Evolutionary conservation across 2,797 vertebrate species (phyloP).

Genomic region (Notolepis coatsorum): DNA sequence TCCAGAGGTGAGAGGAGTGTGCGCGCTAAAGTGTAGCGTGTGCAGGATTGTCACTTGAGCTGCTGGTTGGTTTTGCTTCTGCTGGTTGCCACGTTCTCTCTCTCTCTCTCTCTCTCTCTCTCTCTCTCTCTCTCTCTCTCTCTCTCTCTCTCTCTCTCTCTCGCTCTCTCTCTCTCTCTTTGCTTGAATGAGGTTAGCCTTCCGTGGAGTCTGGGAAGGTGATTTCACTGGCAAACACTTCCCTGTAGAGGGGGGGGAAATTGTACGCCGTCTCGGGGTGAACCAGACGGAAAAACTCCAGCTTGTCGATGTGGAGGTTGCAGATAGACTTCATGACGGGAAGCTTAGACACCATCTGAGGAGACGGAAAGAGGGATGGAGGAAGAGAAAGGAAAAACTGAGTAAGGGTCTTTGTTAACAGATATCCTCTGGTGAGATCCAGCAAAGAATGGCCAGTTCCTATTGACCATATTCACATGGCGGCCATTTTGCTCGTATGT

Average conservation of each 20-base stretch:
- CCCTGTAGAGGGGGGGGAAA: constrained; percentile 91
- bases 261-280: constrained; percentile 89
- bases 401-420: not conserved
- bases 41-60: constrained; percentile 83
- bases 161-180: constrained; percentile 19
- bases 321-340: constrained; percentile 92
- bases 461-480: not conserved
- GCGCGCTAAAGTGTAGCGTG: constrained; percentile 80
- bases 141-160: constrained; percentile 56
- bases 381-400: not conserved
- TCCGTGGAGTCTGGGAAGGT: constrained; percentile 88
- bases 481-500: not conserved
- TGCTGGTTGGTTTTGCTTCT: constrained; percentile 76
- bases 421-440: not conserved
- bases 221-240: constrained; percentile 92
- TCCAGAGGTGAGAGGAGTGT: constrained; percentile 68
- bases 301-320: constrained; percentile 92
- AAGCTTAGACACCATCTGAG: constrained; percentile 91
- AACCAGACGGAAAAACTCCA: constrained; percentile 92
- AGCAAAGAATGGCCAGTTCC: too few species aligned
- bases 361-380: constrained; percentile 1
- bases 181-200: constrained; percentile 76
- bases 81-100: constrained; percentile 68
- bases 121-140: constrained; percentile 36
- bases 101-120: constrained; percentile 11